Conservation (phyloP, 2,113 vertebrate genomes). For the Grus americana region DNA sequence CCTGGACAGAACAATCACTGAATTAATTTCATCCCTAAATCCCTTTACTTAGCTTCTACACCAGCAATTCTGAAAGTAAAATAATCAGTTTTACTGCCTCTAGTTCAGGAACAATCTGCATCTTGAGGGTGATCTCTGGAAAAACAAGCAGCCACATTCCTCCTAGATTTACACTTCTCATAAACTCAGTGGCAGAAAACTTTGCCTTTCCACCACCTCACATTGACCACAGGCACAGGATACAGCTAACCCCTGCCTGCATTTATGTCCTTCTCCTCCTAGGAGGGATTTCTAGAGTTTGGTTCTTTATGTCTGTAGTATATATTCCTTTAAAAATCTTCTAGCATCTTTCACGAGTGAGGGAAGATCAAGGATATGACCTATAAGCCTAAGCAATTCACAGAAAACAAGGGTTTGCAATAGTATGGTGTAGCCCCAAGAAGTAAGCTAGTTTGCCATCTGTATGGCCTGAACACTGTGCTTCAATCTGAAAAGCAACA, state of each 20-base stretch:
- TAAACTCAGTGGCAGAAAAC: background rate
- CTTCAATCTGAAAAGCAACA: background rate
- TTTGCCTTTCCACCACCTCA: background rate
- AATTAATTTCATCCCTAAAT: slow-evolving; percentile 30
- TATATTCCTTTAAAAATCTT: background rate
- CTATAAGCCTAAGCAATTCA: background rate
- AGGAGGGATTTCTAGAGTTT: background rate
- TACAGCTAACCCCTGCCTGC: background rate
- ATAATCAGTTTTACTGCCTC: background rate
- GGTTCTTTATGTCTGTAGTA: background rate
- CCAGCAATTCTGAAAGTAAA: background rate
- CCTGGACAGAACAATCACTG: background rate
- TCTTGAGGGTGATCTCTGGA: background rate
- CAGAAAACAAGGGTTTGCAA: background rate
- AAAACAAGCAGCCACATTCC: background rate
- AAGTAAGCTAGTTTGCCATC: slow-evolving; percentile 5
- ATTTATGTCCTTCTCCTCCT: background rate
- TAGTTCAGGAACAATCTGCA: background rate
- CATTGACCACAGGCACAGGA: background rate
- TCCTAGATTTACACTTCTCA: background rate
- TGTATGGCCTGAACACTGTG: background rate
- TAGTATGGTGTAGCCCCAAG: background rate
- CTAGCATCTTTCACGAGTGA: background rate
- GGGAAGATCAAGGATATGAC: background rate
- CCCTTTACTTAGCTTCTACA: background rate